Evolutionary conservation across 2,888 invertebrate species (phyloP), one percentile per base, ranked within the genome.

Genomic region (Zhengitettix transpicula): DNA sequence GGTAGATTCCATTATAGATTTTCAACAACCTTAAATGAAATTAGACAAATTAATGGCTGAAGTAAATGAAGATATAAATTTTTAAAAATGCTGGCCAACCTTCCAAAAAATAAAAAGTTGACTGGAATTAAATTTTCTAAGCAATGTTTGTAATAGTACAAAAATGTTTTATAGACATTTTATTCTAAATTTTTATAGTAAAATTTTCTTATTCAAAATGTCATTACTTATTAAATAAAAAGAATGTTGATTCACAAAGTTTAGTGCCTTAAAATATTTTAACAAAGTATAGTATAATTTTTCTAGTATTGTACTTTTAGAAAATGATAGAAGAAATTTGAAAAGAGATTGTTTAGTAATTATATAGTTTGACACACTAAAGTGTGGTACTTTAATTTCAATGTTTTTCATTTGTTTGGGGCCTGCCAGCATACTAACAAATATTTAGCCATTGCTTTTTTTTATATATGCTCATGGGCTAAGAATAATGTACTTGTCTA

Each of bases 221-320:
- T 53, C 41, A 41, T 61, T 56, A 58, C 55, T 58, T 56, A 58
- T 52, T 42, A n/a, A 52, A 42, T 42, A 44, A 58, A 51, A 47
- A 44, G 53, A 61, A 55, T 58, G 54, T 58, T 58, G 55, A 58
- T 58, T 61, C 58, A 61, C 56, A 61, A 58, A 61, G 56, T 58
- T 61, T 61, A 61, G 61, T 61, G 61, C 61, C 61, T 61, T 61
- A 61, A 58, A 59, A 56, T 40, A 42, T 51, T 61, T 61, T 58
- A 55, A 12, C 55, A 17, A 55, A 28, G n/a, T 55, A 58, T 56
- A 42, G 40, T 44, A 56, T 10, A 52, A 58, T 52, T 61, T 60
- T 53, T 61, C 56, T 61, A 61, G 58, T 52, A 51, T 56, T 53
- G 58, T 56, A 61, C 42, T 61, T 44, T 16, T 58, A 58, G 58